phyloP scores from a whole-genome alignment of 2,888 invertebrate species.

The Brachyptera risi region DNA sequence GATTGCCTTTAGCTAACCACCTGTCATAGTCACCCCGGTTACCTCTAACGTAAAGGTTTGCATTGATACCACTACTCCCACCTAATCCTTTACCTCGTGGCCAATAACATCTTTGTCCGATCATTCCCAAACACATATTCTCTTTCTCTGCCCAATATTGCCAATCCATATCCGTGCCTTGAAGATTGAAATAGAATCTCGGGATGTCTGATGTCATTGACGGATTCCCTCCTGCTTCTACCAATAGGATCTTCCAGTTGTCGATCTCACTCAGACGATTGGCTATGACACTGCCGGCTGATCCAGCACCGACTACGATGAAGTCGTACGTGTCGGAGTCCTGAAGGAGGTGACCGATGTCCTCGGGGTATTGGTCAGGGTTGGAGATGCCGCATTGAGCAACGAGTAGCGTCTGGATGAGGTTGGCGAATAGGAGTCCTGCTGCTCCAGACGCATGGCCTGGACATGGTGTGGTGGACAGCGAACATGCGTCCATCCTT shows the following conservation, averaged over 20 bases:
- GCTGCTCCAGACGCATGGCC: constrained; percentile 41
- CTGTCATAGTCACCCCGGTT: constrained; percentile 84
- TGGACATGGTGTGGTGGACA: constrained; percentile 33
- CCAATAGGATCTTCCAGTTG: constrained; percentile 51
- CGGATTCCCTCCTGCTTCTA: constrained; percentile 31
- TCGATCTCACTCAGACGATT: constrained; percentile 64
- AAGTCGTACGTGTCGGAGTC: constrained; percentile 39
- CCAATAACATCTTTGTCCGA: constrained; percentile 67
- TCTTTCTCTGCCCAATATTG: constrained; percentile 45
- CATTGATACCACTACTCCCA: constrained; percentile 77
- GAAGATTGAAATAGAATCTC: constrained; percentile 39
- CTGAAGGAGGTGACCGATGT: background rate
- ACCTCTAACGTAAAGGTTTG: constrained; percentile 87
- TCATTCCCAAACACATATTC: constrained; percentile 49
- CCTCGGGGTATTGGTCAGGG: constrained; percentile 54
- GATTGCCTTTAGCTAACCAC: constrained; percentile 83
- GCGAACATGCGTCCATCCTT: constrained; percentile 21
- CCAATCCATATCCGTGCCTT: constrained; percentile 44
- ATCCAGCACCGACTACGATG: constrained; percentile 46
- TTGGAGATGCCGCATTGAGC: constrained; percentile 58
- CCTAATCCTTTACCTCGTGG: constrained; percentile 88
- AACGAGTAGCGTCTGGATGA: constrained; percentile 55
- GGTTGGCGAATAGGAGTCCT: constrained; percentile 52
- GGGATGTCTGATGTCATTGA: constrained; percentile 41
- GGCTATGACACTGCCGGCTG: constrained; percentile 53